phyloP scores from a whole-genome alignment of 2,797 vertebrate species.

The Pangasius mekongensis region DNA sequence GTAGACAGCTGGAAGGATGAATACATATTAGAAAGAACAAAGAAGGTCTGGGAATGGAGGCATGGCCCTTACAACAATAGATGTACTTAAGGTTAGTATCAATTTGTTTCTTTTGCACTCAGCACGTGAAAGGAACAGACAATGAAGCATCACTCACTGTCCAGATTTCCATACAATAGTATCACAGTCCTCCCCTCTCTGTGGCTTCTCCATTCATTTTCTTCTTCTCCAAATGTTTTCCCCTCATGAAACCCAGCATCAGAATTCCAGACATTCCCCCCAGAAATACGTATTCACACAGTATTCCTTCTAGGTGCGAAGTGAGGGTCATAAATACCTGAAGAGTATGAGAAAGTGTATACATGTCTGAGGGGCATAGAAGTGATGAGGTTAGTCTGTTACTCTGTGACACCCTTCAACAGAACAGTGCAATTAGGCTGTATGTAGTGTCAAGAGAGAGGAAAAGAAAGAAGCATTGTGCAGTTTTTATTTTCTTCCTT shows the following conservation, averaged over 20 bases:
- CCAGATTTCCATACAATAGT: constrained; percentile 6
- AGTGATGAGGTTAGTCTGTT: neutral
- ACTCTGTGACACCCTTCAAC: constrained; percentile 23
- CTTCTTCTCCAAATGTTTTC: constrained; percentile 47
- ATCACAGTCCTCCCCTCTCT: neutral
- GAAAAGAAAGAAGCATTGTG: neutral
- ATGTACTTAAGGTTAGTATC: neutral
- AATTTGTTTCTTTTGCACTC: neutral
- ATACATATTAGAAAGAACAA: neutral
- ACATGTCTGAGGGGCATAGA: neutral
- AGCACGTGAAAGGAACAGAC: neutral
- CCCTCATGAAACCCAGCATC: constrained; percentile 65
- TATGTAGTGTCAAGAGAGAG: neutral
- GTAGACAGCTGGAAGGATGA: neutral
- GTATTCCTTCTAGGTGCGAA: constrained; percentile 60
- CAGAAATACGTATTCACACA: constrained; percentile 56
- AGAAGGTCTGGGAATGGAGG: neutral
- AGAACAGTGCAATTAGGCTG: neutral
- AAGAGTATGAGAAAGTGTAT: neutral
- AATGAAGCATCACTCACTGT: neutral
- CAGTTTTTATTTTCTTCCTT: neutral
- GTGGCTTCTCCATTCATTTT: constrained; percentile 52
- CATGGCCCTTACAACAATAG: neutral
- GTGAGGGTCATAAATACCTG: constrained; percentile 59
- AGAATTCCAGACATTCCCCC: constrained; percentile 53